Conservation (phyloP, 1,140 invertebrate species). For the Ptiloglossa arizonensis region DNA sequence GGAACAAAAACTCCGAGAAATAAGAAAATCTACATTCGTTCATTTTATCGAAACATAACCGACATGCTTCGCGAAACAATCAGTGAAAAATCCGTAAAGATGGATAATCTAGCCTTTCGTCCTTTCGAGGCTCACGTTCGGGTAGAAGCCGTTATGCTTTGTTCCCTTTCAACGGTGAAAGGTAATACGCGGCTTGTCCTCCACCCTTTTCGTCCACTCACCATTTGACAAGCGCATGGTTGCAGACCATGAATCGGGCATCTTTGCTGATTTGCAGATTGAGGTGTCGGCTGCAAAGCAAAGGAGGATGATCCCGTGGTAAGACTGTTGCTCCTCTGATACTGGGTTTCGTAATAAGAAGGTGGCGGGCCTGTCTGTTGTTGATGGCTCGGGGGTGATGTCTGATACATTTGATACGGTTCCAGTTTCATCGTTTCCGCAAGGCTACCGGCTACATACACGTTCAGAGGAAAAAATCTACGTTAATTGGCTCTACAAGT, state of each 20-base stretch:
- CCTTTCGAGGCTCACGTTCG: neutral
- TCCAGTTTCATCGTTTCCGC: conserved; percentile 93
- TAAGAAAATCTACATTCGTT: neutral
- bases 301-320: conserved; percentile 79
- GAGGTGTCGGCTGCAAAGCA: conserved; percentile 79
- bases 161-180: neutral
- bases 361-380: conserved; percentile 83
- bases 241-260: conserved; percentile 86
- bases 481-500: conserved; percentile 1
- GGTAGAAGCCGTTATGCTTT: neutral
- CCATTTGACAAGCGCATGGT: conserved; percentile 83
- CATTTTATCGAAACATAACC: neutral
- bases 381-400: conserved; percentile 76
- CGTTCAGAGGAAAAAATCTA: conserved; percentile 19
- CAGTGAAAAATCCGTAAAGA: neutral
- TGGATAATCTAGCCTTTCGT: neutral
- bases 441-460: conserved; percentile 86
- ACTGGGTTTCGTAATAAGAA: conserved; percentile 79
- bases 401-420: conserved; percentile 83
- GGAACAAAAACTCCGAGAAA: neutral
- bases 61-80: neutral
- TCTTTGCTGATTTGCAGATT: conserved; percentile 79
- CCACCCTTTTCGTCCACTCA: conserved; percentile 50
- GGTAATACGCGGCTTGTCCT: neutral
- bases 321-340: conserved; percentile 79